Evolutionary conservation across 2,888 invertebrate species (phyloP), one percentile per base, ranked within the genome.

Genomic region (Drosophila lutescens): DNA sequence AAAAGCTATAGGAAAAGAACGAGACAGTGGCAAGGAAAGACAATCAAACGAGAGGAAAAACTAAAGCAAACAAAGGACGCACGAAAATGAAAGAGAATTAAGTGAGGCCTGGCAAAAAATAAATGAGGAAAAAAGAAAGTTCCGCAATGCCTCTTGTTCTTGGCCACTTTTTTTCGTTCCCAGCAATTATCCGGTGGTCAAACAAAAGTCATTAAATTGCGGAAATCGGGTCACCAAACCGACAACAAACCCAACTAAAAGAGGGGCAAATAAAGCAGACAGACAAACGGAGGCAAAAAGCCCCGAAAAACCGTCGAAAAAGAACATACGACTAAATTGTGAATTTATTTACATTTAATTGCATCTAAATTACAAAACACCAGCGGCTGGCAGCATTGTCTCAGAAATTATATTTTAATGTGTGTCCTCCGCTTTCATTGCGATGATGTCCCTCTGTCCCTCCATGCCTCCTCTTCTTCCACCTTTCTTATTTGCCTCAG

Each of bases 141-240:
- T 74, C 43, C 63, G 77, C 72, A 77, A 85, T 75, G 75, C 13
- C 12, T 46, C 38, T 56, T 34, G 36, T 41, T 69, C 51, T 49
- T 62, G 58, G 46, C 15, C 38, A 26, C 8, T 58, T 62, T 57
- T 56, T 30, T 56, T 30, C n/a, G 20, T 43, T 86, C 88, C 79
- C 85, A 86, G 77, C 86, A 85, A 85, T 85, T 88, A 88, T 88
- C 76, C 75, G 75, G 77, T 82, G 86, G 88, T 77, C 84, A 76
- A 87, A 88, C 76, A 88, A 83, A 88, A 84, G 88, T 76, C 88
- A 86, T 86, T 86, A 84, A 88, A 88, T 81, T 81, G 87, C 85
- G 85, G 89, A 86, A 85, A 85, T 86, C 85, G 85, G 85, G 85
- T 85, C 88, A 88, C 78, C 88, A 86, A 80, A 75, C 74, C 49